phyloP scores from a whole-genome alignment of 2,113 vertebrate species.

The Oncorhynchus kisutch region DNA sequence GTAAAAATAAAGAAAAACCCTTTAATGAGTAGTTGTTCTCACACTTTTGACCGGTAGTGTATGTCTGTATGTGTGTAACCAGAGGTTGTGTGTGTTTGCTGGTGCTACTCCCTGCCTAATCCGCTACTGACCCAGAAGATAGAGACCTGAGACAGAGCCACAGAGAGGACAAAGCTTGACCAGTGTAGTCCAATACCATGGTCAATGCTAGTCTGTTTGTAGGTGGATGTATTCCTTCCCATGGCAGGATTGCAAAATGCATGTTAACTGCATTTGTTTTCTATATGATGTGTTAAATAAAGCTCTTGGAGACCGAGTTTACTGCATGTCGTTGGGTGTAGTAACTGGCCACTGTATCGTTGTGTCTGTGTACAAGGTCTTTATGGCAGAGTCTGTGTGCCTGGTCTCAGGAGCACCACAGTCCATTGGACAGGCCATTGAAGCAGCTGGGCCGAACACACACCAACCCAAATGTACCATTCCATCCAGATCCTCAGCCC shows the following conservation, averaged over 20 bases:
- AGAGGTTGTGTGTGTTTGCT: slow-evolving; percentile 3
- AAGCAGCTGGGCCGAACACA: neutral
- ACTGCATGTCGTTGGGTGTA: neutral
- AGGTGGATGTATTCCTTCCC: neutral
- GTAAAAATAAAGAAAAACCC: too few relatives aligned
- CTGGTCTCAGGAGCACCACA: slow-evolving; percentile 1
- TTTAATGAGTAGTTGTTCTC: too few relatives aligned
- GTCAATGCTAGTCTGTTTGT: neutral
- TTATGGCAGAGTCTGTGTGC: neutral
- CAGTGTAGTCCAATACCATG: neutral
- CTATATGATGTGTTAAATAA: neutral
- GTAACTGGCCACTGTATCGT: neutral
- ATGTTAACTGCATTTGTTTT: neutral
- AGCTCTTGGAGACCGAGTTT: neutral
- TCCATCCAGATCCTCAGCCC: neutral
- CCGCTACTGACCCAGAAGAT: neutral
- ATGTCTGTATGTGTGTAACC: slow-evolving; percentile 5
- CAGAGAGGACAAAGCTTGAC: neutral
- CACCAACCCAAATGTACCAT: neutral
- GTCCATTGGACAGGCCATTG: neutral
- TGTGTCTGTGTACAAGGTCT: neutral
- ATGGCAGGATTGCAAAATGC: neutral
- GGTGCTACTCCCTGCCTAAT: neutral
- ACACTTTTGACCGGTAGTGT: too few relatives aligned
- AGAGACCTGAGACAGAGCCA: neutral